Conservation (phyloP, 2,888 invertebrate genomes). For the Leptinotarsa rubiginosa region DNA sequence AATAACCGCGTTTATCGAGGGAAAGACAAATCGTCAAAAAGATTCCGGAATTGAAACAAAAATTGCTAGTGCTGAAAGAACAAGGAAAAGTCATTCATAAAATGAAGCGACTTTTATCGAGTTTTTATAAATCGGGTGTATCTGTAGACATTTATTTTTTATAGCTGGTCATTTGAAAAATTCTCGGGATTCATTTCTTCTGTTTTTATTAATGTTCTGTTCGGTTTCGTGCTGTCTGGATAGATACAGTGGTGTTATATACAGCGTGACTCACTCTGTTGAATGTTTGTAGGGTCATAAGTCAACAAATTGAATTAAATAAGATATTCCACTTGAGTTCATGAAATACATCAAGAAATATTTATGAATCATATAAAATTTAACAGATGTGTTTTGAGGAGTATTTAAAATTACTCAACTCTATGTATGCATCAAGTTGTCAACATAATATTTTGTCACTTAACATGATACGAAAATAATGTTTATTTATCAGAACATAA, state of each 20-base stretch:
- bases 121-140: slow-evolving; percentile 37
- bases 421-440: too few species aligned
- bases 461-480: too few species aligned
- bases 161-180: slow-evolving; percentile 32
- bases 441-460: too few species aligned
- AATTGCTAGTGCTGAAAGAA: slow-evolving; percentile 32
- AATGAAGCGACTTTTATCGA: slow-evolving; percentile 37
- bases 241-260: neutral
- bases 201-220: slow-evolving; percentile 19
- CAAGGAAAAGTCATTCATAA: slow-evolving; percentile 36
- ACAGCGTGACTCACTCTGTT: neutral
- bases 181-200: slow-evolving; percentile 22
- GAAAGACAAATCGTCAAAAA: slow-evolving; percentile 35
- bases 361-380: too few species aligned
- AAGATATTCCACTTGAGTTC: too few species aligned
- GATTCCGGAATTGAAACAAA: slow-evolving; percentile 28
- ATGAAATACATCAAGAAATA: too few species aligned
- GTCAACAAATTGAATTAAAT: neutral
- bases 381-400: too few species aligned
- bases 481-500: too few species aligned
- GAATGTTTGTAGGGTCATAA: neutral
- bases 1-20: slow-evolving; percentile 24
- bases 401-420: too few species aligned
- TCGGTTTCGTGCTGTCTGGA: neutral
- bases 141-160: slow-evolving; percentile 38